Percentiles rank a stretch among this genome's conserved stretches.
Conservation (phyloP, 2,113 vertebrate genomes). For the Coptodon rendalli region DNA sequence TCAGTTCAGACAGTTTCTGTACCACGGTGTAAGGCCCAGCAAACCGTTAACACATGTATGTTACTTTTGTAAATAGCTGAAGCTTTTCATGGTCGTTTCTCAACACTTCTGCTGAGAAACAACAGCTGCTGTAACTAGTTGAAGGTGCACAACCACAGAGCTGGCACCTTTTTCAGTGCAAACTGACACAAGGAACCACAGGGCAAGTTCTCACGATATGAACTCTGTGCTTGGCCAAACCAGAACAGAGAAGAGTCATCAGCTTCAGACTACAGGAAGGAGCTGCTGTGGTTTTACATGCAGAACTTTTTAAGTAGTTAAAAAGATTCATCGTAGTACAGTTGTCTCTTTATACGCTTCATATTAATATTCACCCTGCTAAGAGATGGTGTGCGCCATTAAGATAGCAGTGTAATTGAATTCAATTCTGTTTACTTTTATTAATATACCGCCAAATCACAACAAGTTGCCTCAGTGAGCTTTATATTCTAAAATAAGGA, state of each 20-base stretch:
- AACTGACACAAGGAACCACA: neutral
- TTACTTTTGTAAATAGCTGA: neutral
- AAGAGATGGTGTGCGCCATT: rapidly evolving
- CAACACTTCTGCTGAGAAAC: neutral
- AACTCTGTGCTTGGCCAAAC: too few relatives aligned
- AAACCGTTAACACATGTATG: neutral
- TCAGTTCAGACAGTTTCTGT: too few relatives aligned
- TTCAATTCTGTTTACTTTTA: rapidly evolving
- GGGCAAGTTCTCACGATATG: too few relatives aligned
- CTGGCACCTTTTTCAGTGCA: too few relatives aligned
- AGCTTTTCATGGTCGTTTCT: neutral
- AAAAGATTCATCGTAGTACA: too few relatives aligned
- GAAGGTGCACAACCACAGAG: rapidly evolving
- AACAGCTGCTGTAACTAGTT: rapidly evolving
- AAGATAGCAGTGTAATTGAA: too few relatives aligned
- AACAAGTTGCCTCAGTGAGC: rapidly evolving
- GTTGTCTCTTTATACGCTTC: rapidly evolving
- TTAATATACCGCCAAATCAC: too few relatives aligned
- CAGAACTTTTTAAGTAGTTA: too few relatives aligned
- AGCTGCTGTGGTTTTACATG: too few relatives aligned
- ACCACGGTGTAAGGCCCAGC: too few relatives aligned
- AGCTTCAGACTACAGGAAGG: too few relatives aligned
- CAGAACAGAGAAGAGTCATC: too few relatives aligned
- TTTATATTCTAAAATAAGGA: rapidly evolving
- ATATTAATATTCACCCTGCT: rapidly evolving